A percentile compares a stretch with the other conserved stretches of the same genome.
Evolutionary conservation across 23 tunicate genomes (phyloP).

Genomic region (Clavelina lepadiformis): DNA sequence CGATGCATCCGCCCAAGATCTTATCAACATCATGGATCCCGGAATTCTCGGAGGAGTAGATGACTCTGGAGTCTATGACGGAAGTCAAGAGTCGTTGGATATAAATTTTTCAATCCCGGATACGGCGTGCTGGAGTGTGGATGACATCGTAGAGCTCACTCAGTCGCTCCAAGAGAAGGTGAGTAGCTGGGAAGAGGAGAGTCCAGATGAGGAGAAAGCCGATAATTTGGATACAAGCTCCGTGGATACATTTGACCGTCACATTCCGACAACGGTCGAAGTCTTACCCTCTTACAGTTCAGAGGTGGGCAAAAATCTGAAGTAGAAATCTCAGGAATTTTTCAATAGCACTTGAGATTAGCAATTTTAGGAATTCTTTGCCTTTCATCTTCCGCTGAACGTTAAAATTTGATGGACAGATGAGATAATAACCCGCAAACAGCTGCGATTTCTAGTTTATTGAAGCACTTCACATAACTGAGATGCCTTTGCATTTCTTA

Average conservation of each 20-base stretch:
- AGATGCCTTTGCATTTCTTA: too few species aligned
- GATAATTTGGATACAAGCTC: neutral
- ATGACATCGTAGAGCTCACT: constrained; percentile 62
- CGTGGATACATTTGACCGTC: constrained; percentile 3
- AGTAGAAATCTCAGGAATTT: too few species aligned
- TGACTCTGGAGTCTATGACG: constrained; percentile 37
- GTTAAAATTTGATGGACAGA: too few species aligned
- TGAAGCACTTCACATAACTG: too few species aligned
- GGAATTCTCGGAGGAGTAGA: constrained; percentile 11
- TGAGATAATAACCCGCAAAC: too few species aligned
- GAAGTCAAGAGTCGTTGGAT: constrained; percentile 58
- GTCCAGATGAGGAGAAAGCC: constrained; percentile 8
- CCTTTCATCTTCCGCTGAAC: too few species aligned
- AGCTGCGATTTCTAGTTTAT: too few species aligned
- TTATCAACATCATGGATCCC: constrained; percentile 49
- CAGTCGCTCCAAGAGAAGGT: constrained; percentile 55
- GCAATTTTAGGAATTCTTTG: too few species aligned
- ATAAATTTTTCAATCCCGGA: constrained; percentile 17
- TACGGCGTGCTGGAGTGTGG: constrained; percentile 67
- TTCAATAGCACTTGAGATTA: too few species aligned
- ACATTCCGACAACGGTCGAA: constrained; percentile 1
- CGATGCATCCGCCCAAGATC: constrained; percentile 45
- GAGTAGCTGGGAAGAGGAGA: constrained; percentile 41
- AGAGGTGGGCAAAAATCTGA: constrained; percentile 37
- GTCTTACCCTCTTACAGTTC: constrained; percentile 37